phyloP scores from a whole-genome alignment of 2,113 vertebrate genomes.

The Ailuropoda melanoleuca region DNA sequence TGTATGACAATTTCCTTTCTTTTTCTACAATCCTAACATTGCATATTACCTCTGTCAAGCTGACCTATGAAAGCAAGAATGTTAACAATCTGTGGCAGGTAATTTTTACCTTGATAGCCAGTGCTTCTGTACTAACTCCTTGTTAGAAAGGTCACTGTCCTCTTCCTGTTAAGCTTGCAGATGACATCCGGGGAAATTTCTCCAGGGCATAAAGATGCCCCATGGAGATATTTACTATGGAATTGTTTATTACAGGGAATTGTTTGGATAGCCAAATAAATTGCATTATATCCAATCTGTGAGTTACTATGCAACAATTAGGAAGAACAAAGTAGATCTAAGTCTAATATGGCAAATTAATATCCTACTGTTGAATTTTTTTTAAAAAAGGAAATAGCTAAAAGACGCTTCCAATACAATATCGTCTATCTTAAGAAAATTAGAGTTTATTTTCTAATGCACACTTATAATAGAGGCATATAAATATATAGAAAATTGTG shows the following conservation, averaged over 20 bases:
- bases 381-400: background rate
- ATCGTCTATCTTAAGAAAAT: background rate
- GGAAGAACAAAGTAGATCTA: background rate
- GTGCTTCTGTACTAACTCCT: background rate
- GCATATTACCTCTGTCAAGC: background rate
- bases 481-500: background rate
- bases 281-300: background rate
- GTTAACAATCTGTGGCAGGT: conserved; percentile 29
- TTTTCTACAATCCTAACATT: background rate
- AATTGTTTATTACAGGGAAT: background rate
- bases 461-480: background rate
- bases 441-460: background rate
- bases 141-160: background rate
- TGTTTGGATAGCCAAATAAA: background rate
- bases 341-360: background rate
- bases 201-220: background rate
- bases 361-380: background rate
- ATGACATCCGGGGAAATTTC: background rate
- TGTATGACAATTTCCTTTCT: background rate
- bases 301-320: background rate
- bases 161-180: background rate
- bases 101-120: conserved; percentile 38
- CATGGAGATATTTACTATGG: background rate
- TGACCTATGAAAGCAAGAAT: conserved; percentile 20
- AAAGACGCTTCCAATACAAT: background rate